Evolutionary conservation across 2,888 invertebrate species (phyloP), one percentile per base, ranked within the genome.

Genomic region (Clitarchus hookeri): DNA sequence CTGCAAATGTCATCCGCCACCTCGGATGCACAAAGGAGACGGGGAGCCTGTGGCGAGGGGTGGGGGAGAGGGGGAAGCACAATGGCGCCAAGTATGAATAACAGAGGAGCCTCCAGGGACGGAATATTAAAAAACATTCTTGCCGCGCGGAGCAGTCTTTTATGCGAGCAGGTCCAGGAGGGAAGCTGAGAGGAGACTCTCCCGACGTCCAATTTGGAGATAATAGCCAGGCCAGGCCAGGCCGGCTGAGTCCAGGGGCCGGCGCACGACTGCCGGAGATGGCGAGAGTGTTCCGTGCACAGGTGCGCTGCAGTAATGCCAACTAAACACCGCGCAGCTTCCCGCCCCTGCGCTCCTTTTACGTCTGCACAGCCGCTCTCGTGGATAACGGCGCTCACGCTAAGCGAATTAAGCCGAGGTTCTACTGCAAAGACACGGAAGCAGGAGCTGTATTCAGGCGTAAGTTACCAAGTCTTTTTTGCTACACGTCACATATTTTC

Each of bases 41-140:
- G 8, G 19, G 65, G 12, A 65, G n/a, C 23, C 65, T n/a, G 19
- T 23, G 1, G 53, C 13, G 19, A 23, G 65, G 16, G 65, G n/a
- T 6, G 16, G 65, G 65, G 65, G 19, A 6, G 19, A 23, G 12
- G 65, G 8, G 16, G 16, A 2, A 65, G 13, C n/a, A 65, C 65
- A 65, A 65, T 65, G n/a, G 65, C 19, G 65, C 65, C 11, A 65
- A 6, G 65, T 65, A 65, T n/a, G 65, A 65, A 65, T 65, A 65
- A n/a, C 65, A 65, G 65, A 65, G n/a, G n/a, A 65, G n/a, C 65
- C 65, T 23, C 65, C 2, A 23, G 65, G 65, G n/a, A 65, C 65
- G 65, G 65, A 65, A 65, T 65, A 65, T 65, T 65, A 65, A 65
- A 65, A 65, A 65, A 65, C 19, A 19, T 65, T n/a, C 65, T 65